phyloP scores from a whole-genome alignment of 1,140 invertebrate species.

The Ceratitis capitata region DNA sequence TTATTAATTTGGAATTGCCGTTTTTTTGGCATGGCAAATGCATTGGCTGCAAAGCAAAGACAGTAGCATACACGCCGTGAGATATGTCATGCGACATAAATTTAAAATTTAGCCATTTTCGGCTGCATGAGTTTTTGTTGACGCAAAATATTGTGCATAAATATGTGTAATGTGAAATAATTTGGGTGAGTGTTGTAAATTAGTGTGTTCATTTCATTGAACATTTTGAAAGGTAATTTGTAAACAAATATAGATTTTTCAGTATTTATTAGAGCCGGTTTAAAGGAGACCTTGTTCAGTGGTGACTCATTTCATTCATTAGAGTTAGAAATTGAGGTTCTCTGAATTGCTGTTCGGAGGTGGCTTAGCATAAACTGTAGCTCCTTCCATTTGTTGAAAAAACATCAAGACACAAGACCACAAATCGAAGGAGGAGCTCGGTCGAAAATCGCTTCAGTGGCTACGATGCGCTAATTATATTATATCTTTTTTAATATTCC shows the following conservation, averaged over 20 bases:
- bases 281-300: too few relatives aligned
- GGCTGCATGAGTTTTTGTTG: background rate
- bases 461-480: too few relatives aligned
- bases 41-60: background rate
- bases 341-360: too few relatives aligned
- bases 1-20: slow-evolving; percentile 1
- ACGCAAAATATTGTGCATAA: background rate
- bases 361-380: too few relatives aligned
- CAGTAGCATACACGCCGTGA: background rate
- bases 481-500: too few relatives aligned
- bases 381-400: too few relatives aligned
- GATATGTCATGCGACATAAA: background rate
- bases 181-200: background rate
- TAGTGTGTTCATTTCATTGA: background rate
- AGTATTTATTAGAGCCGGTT: too few relatives aligned
- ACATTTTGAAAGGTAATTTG: background rate
- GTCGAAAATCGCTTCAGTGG: too few relatives aligned
- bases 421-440: too few relatives aligned
- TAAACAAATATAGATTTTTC: background rate
- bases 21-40: background rate
- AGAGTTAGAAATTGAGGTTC: too few relatives aligned
- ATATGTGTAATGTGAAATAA: background rate
- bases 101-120: background rate
- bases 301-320: too few relatives aligned
- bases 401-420: too few relatives aligned